phyloP scores from a whole-genome alignment of 2,797 vertebrate species.

The Xyrichtys novacula region DNA sequence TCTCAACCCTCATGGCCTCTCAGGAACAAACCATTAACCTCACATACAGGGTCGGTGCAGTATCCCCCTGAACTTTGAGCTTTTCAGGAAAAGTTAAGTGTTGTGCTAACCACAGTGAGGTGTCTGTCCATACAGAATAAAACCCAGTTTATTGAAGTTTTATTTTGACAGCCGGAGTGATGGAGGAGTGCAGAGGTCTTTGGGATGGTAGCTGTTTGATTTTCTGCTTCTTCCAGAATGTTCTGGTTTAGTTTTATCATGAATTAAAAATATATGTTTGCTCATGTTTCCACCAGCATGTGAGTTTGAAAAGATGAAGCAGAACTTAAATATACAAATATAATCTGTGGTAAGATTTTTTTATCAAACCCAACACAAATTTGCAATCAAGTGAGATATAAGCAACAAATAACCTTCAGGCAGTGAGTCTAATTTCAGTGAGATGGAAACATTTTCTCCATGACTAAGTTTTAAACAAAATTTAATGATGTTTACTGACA shows the following conservation, averaged over 20 bases:
- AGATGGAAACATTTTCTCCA: slow-evolving; percentile 20
- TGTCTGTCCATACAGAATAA: not conserved
- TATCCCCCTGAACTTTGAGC: slow-evolving; percentile 7
- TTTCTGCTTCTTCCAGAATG: not conserved
- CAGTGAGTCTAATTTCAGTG: slow-evolving; percentile 34
- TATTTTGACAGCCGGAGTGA: not conserved
- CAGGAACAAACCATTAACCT: slow-evolving; percentile 28
- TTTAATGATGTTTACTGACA: slow-evolving; percentile 13
- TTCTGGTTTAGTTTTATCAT: not conserved
- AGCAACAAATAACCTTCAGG: slow-evolving; percentile 34
- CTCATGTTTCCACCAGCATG: not conserved
- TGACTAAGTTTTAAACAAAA: slow-evolving; percentile 16
- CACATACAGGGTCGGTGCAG: slow-evolving; percentile 6
- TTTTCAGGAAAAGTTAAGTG: slow-evolving; percentile 5
- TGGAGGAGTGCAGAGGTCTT: not conserved
- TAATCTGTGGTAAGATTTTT: not conserved
- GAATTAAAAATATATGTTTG: not conserved
- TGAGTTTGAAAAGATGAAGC: not conserved
- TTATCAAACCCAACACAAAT: slow-evolving; percentile 1
- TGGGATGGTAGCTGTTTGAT: not conserved
- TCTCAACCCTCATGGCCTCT: not conserved
- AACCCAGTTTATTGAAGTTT: not conserved
- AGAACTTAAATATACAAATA: not conserved
- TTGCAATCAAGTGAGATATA: slow-evolving; percentile 15
- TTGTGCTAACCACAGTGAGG: not conserved